Conservation (phyloP, 2,113 vertebrate species). For the Jacana jacana region DNA sequence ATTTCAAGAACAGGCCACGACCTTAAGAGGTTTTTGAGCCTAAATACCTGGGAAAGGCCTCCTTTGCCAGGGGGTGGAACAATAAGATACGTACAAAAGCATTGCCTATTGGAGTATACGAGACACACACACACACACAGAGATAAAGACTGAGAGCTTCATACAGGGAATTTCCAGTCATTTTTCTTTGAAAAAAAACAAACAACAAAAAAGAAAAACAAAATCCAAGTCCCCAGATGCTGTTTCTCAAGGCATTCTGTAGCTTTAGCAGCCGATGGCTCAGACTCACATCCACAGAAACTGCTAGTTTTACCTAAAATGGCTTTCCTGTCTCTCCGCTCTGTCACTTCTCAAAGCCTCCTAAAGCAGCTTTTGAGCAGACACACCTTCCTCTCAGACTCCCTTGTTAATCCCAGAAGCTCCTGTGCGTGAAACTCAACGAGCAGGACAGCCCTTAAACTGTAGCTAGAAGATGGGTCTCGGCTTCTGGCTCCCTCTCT, state of each 20-base stretch:
- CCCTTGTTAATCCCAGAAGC: not conserved
- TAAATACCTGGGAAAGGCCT: not conserved
- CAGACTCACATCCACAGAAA: not conserved
- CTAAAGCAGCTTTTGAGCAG: not conserved
- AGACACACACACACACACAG: not conserved
- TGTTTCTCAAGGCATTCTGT: not conserved
- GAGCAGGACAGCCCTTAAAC: not conserved
- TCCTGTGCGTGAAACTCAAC: not conserved
- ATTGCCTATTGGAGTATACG: not conserved
- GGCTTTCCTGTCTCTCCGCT: not conserved
- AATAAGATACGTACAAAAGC: not conserved
- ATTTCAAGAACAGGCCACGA: not conserved
- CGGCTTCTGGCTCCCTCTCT: slow-evolving; percentile 25
- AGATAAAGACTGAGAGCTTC: not conserved
- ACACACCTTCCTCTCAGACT: not conserved
- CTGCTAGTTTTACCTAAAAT: not conserved
- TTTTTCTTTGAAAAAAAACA: not conserved
- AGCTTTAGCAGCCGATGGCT: not conserved
- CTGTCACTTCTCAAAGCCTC: not conserved
- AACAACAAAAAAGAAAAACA: not conserved
- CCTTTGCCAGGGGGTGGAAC: not conserved
- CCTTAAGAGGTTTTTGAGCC: not conserved
- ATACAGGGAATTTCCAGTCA: not conserved
- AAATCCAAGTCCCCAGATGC: not conserved
- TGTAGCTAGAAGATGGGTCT: not conserved